Base-by-base conservation (phyloP, 1,140 invertebrate genomes). In the Helicoverpa zea region DNA sequence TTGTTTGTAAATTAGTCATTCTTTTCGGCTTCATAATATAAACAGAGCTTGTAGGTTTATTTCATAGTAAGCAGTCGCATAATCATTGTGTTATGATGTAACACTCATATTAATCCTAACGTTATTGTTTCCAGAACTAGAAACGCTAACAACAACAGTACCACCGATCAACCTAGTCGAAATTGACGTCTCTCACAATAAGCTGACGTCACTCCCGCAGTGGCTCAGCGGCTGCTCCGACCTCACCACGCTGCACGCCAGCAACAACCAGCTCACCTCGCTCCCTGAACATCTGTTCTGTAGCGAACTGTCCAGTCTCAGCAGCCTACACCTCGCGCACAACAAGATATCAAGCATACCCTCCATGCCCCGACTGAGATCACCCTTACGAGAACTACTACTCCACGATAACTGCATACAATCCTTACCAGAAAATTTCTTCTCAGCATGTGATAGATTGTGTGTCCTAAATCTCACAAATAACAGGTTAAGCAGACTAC, bases 371-470 rank as follows among this genome's bases (percentile, higher is more conserved):
- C 95, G 97, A 70, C 94, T 96, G 63, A 95, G 96, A 81, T 91
- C 97, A 68, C 97, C 97, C 13, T 93, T 98, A 54, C 96, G 97
- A 86, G 97, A 97, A 90, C 86, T 98, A 13, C 96, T 97, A 61
- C 92, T 98, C 47, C 97, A 98, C 87, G 97, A 97, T 89, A 98
- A 98, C 90, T 97, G 96, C 79, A 94, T 98, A 80, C 96, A 97
- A 74, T 94, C 95, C 12, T 90, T 98, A 74, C 97, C 97, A 11
- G 96, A 96, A 56, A 97, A 97, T 85, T 97, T 98, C 88, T 98
- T 98, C 88, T 95, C 96, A 11, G 96, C 97, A 43, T 96, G 97
- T 43, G 95, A 96, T 82, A 97, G 97, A 82, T 89, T 98, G 80
- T 96, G 96, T 84, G 95, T 97, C 1, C 87, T 98, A 66, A 98